phyloP scores from a whole-genome alignment of 2,888 invertebrate species.

The Drosophila glabriapex region DNA sequence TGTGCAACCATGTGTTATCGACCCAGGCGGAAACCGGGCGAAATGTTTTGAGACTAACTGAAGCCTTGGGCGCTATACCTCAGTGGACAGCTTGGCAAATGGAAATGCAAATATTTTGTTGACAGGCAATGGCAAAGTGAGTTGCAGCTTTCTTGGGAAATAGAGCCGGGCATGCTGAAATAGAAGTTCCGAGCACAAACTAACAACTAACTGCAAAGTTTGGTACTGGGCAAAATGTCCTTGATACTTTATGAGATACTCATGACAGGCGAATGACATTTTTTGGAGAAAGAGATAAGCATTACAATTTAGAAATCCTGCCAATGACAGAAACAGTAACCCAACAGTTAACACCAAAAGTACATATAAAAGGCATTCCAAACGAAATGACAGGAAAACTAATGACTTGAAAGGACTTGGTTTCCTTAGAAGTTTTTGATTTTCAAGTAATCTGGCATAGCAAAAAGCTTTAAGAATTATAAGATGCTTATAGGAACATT shows the following conservation, averaged over 20 bases:
- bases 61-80: slow-evolving; percentile 37
- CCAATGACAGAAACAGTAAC: neutral
- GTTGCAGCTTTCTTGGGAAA: slow-evolving; percentile 60
- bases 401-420: neutral
- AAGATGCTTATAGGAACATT: slow-evolving; percentile 41
- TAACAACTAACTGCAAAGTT: slow-evolving; percentile 27
- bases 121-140: slow-evolving; percentile 68
- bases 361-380: neutral
- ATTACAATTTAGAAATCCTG: slow-evolving; percentile 5
- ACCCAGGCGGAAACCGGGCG: slow-evolving; percentile 24
- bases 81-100: slow-evolving; percentile 44
- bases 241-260: slow-evolving; percentile 37
- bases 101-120: slow-evolving; percentile 72
- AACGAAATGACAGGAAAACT: neutral
- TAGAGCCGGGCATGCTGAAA: slow-evolving; percentile 58
- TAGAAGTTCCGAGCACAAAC: slow-evolving; percentile 36
- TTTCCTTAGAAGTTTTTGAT: neutral
- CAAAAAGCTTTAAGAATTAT: slow-evolving; percentile 13
- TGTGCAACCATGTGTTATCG: slow-evolving; percentile 44
- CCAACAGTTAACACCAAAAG: slow-evolving; percentile 15
- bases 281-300: slow-evolving; percentile 15
- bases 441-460: neutral
- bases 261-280: slow-evolving; percentile 30
- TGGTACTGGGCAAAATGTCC: slow-evolving; percentile 37
- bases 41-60: slow-evolving; percentile 23